Evolutionary conservation across 2,797 vertebrate species (phyloP), one percentile per base, ranked within the genome.

Genomic region (Kryptopterus vitreolus): DNA sequence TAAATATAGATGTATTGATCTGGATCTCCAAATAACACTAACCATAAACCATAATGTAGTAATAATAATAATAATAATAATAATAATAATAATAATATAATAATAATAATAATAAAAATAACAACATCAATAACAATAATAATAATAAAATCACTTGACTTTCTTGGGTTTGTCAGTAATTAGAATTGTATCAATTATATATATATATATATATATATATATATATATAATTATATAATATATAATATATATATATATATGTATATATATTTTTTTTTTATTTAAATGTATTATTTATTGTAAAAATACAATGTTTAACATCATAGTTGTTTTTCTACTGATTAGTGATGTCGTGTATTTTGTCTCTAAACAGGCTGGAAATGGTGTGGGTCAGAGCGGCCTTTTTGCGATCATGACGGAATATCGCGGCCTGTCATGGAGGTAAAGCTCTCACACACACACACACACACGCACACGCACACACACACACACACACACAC

Each of bases 341-440:
- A 70, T 48, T 26, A 46, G 65, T 68, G 22, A 26, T 68, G 29
- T 76, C 75, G 66, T 82, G 69, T 83, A 86, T 24, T 86, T 83
- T 85, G 77, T 58, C 59, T 86, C 84, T 24, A 85, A 79, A 82
- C 87, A 99, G 97, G 96, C 97, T 81, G 97, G 88, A 76, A 95
- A 93, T 84, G 97, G 96, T 79, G 95, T 94, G 76, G 94, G 88
- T 77, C 48, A 70, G 33, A 78, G 92, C 65, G 91, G 92, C 69
- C 82, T 96, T 1, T 66, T 91, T 5, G 92, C 95, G 76, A 85
- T 96, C 63, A 1, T 24, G 1, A 95, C 83, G 7, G 80, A 96
- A 73, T 98, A 96, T 85, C 92, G 96, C 18, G 97, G 97, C n/a
- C 88, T 98, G 46, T 96, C 96, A 4, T 98, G 94, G 92, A 94